Conservation (phyloP, 2,888 invertebrate species). For the Tipula confusa region DNA sequence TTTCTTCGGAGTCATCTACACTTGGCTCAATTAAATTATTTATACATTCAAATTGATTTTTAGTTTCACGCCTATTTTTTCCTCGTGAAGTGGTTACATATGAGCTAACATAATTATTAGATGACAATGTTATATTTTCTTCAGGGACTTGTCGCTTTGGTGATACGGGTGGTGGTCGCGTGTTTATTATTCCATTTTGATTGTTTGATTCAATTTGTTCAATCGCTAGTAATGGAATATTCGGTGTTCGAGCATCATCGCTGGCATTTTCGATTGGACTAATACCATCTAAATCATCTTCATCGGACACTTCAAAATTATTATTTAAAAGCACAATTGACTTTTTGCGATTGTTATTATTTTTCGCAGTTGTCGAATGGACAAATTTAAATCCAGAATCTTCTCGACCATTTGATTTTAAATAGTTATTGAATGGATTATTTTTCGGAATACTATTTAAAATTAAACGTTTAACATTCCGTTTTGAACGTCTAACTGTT, state of each 20-base stretch:
- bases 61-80: slow-evolving; percentile 49
- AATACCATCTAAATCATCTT: not conserved
- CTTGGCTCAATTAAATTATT: not conserved
- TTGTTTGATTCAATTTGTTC: not conserved
- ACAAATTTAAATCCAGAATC: not conserved
- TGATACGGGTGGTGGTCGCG: not conserved
- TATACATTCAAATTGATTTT: not conserved
- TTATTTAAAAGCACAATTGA: not conserved
- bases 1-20: not conserved
- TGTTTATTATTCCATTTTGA: not conserved
- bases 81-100: slow-evolving; percentile 51
- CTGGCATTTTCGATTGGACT: not conserved
- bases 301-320: not conserved
- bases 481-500: not conserved
- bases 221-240: not conserved
- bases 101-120: slow-evolving; percentile 36
- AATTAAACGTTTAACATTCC: not conserved
- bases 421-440: not conserved
- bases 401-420: not conserved
- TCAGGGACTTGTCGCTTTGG: too few relatives aligned
- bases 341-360: not conserved
- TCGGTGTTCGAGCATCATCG: not conserved
- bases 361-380: not conserved
- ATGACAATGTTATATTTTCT: not conserved
- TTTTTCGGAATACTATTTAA: not conserved